These are phyloP conservation scores for Antidorcas marsupialis DNA, from an alignment of 2,113 vertebrate genomes.

Conservation along the genomic window DNA sequence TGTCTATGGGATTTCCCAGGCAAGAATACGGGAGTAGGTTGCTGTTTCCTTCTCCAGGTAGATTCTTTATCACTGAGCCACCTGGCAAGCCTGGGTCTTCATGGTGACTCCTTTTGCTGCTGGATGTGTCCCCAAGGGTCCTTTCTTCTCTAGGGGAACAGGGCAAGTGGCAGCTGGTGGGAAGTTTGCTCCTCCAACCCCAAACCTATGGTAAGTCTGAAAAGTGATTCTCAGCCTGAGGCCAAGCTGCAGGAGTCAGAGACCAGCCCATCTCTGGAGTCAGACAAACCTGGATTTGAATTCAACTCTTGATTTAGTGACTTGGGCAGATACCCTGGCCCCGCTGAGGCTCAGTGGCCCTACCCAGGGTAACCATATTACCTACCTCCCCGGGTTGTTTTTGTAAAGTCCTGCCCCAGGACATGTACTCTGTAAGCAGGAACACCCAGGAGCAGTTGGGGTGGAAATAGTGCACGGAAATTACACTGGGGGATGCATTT, in stretches of 20 bases:
- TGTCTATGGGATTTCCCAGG: background rate
- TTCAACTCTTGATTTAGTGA: background rate
- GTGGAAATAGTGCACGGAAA: background rate
- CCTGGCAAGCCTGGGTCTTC: background rate
- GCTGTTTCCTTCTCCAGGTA: background rate
- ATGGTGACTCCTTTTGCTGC: background rate
- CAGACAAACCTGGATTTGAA: background rate
- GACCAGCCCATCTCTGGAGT: background rate
- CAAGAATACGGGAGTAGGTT: background rate
- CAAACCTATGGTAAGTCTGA: rapidly evolving
- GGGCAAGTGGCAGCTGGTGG: background rate
- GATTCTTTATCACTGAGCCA: background rate
- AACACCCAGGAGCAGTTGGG: rapidly evolving
- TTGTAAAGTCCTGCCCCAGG: background rate
- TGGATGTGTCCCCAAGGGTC: background rate
- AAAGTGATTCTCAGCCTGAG: background rate
- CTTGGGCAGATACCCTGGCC: background rate
- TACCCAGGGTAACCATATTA: background rate
- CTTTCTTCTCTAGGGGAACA: background rate
- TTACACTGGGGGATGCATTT: background rate
- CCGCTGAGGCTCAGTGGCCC: background rate
- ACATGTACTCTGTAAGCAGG: background rate
- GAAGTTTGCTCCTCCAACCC: background rate
- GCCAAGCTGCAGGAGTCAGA: background rate
- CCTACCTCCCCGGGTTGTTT: background rate